Percentiles rank a stretch among this genome's conserved stretches.
phyloP scores from a whole-genome alignment of 1,140 invertebrate genomes.

The Doryteuthis pealeii region DNA sequence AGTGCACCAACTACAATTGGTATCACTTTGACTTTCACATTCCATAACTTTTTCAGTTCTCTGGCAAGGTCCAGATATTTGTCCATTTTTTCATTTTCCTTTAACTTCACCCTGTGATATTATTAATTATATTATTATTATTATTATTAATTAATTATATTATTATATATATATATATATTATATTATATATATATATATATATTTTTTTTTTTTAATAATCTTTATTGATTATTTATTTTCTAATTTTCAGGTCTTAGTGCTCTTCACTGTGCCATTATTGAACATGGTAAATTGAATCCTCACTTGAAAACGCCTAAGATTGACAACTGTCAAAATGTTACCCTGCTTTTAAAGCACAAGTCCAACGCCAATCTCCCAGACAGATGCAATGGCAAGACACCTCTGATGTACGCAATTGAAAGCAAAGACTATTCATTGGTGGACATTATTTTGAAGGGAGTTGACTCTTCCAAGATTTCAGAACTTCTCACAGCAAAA shows the following conservation, averaged over 20 bases:
- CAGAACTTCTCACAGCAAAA: constrained; percentile 39
- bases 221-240: not conserved
- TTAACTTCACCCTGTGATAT: too few relatives aligned
- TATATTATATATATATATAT: not conserved
- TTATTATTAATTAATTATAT: too few relatives aligned
- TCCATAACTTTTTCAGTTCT: too few relatives aligned
- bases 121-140: too few relatives aligned
- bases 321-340: constrained; percentile 44
- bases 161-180: not conserved
- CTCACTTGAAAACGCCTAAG: not conserved
- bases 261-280: constrained; percentile 49
- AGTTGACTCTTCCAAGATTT: constrained; percentile 36
- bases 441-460: constrained; percentile 39
- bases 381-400: constrained; percentile 53
- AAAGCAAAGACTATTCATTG: constrained; percentile 37
- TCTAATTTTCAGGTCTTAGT: constrained; percentile 39
- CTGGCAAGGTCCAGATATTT: too few relatives aligned
- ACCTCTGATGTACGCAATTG: constrained; percentile 50
- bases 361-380: constrained; percentile 45
- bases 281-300: constrained; percentile 34
- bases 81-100: too few relatives aligned
- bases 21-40: too few relatives aligned
- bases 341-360: constrained; percentile 38
- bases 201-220: not conserved
- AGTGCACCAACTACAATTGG: too few relatives aligned